Base-by-base conservation (phyloP, 2,113 vertebrate species). In the Illadopsis cleaveri region DNA sequence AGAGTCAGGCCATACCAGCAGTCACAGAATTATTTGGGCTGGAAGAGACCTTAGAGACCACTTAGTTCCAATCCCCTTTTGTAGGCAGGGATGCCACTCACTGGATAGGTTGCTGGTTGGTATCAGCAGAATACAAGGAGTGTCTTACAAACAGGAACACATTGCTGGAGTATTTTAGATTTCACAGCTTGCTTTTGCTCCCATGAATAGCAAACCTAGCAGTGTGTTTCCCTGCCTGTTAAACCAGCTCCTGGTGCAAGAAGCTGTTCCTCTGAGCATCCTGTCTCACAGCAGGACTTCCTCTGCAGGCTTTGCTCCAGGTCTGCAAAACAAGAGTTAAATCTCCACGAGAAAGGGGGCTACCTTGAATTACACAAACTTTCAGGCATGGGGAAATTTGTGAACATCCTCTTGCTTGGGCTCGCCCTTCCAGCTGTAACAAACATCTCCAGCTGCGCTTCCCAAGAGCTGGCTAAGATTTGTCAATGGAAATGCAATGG, bases 101-200 rank as follows among this genome's bases (percentile, higher is more conserved):
- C 38, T 10, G 5, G 11, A 22, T 1, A 23, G 69, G 30, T 1
- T 75, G 53, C 28, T 73, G 44, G 33, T 6, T 47, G 70, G 0
- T n/a, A 69, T 12, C 62, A 69, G 53, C 53, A 58, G 23, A 31
- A 6, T 6, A 23, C 23, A 24, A n/a, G 45, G 35, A 50, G 62
- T 15, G 5, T n/a, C n/a, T 76, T 24, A 21, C 65, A 18, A n/a
- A 47, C n/a, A 47, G 72, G 42, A 75, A n/a, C 56, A 31, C n/a
- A 1, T 5, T 17, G 68, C 61, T 31, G 51, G 3, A 45, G 15
- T 22, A 45, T 44, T 70, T 25, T 24, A 40, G 18, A 35, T 81
- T 94, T 89, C 66, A 68, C 44, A 62, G 76, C 54, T 86, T 51
- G 44, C 45, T 44, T 77, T 42, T 37, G 10, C 71, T 82, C 65